phyloP scores from a whole-genome alignment of 1,140 invertebrate genomes.

The Phymorhynchus buccinoides region DNA sequence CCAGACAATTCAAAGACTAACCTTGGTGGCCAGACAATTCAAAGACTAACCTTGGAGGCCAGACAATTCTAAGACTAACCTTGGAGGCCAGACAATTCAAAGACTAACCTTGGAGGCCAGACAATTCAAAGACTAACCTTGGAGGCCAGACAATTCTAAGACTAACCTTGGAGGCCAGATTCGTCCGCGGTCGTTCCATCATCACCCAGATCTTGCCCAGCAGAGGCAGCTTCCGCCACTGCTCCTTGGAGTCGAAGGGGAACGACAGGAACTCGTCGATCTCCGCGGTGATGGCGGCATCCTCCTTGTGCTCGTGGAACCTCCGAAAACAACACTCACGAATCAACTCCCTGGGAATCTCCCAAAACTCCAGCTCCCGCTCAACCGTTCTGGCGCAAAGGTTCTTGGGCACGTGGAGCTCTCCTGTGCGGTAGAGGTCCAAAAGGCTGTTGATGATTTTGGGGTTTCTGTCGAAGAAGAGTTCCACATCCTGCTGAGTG shows the following conservation, averaged over 20 bases:
- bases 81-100: too few relatives aligned
- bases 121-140: too few relatives aligned
- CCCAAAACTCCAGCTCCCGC: slow-evolving; percentile 15
- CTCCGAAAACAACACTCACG: not conserved
- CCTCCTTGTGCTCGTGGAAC: not conserved
- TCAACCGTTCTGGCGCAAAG: not conserved
- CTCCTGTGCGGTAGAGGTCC: slow-evolving; percentile 33
- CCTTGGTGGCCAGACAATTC: too few relatives aligned
- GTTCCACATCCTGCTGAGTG: slow-evolving; percentile 2
- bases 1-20: too few relatives aligned
- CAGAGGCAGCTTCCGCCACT: not conserved
- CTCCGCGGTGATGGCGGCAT: not conserved
- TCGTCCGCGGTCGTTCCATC: slow-evolving; percentile 14
- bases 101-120: too few relatives aligned
- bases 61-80: too few relatives aligned
- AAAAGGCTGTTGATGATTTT: slow-evolving; percentile 22
- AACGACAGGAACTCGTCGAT: not conserved
- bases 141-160: too few relatives aligned
- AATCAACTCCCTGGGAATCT: not conserved
- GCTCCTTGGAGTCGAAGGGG: not conserved
- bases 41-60: too few relatives aligned
- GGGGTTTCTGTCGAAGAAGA: slow-evolving; percentile 39
- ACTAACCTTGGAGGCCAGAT: too few relatives aligned
- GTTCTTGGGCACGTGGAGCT: slow-evolving; percentile 14
- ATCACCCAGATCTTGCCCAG: slow-evolving; percentile 12